These are phyloP conservation scores for Lates japonicus DNA, from an alignment of 2,797 vertebrate genomes.

Conservation along the genomic window DNA sequence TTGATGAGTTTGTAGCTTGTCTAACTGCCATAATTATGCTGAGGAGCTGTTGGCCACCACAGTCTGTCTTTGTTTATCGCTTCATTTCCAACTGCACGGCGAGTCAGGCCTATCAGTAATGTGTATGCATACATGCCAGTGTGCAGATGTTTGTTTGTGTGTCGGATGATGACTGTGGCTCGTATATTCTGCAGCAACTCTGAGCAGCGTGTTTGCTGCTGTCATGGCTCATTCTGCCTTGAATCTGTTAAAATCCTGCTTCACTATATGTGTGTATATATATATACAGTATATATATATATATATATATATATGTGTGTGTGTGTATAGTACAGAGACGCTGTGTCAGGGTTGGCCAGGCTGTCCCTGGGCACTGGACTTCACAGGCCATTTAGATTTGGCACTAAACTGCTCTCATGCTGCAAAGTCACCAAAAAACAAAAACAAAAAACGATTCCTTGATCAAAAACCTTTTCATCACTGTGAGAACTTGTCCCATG, in stretches of 20 bases:
- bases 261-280: not conserved
- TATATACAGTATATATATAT: slow-evolving; percentile 43
- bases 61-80: slow-evolving; percentile 65
- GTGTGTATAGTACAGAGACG: slow-evolving; percentile 39
- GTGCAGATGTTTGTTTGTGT: slow-evolving; percentile 37
- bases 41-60: slow-evolving; percentile 49
- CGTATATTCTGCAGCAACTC: slow-evolving; percentile 31
- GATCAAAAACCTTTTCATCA: slow-evolving; percentile 67
- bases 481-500: slow-evolving; percentile 48
- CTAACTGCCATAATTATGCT: slow-evolving; percentile 59
- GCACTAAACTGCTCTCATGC: slow-evolving; percentile 51
- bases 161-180: slow-evolving; percentile 31
- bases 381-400: slow-evolving; percentile 73
- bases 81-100: slow-evolving; percentile 44
- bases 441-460: slow-evolving; percentile 44
- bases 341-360: slow-evolving; percentile 52
- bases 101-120: slow-evolving; percentile 38
- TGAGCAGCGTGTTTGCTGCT: slow-evolving; percentile 47
- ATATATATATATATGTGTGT: slow-evolving; percentile 58
- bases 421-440: slow-evolving; percentile 51
- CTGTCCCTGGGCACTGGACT: slow-evolving; percentile 51
- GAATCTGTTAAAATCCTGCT: slow-evolving; percentile 53
- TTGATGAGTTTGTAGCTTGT: slow-evolving; percentile 61
- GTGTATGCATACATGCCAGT: slow-evolving; percentile 2
- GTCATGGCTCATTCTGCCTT: slow-evolving; percentile 61